These are phyloP conservation scores for Rhyacophila evoluta DNA, from an alignment of 2,888 invertebrate genomes.

Conservation along the genomic window DNA sequence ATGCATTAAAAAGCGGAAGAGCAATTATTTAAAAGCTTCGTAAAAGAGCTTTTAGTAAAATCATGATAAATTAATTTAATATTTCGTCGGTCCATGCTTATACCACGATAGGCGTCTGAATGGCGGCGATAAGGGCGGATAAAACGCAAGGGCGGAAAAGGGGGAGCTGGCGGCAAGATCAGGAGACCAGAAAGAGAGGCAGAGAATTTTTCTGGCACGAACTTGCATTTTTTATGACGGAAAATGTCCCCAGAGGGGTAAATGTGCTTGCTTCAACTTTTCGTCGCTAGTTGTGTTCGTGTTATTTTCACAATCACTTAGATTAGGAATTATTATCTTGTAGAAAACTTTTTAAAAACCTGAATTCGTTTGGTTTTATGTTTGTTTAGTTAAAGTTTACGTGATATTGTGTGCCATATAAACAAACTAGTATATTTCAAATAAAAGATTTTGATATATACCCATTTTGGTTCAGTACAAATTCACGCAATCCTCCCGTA, in stretches of 20 bases:
- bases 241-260: background rate
- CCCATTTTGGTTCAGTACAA: too few relatives aligned
- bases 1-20: too few relatives aligned
- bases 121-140: conserved; percentile 12
- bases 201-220: conserved; percentile 4
- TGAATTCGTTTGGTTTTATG: too few relatives aligned
- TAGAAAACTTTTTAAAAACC: background rate
- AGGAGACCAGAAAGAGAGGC: conserved; percentile 18
- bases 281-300: background rate
- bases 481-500: too few relatives aligned
- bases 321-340: background rate
- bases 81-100: background rate
- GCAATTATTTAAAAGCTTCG: too few relatives aligned
- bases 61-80: too few relatives aligned
- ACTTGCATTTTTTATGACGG: background rate
- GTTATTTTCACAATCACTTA: background rate
- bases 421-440: too few relatives aligned
- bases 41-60: too few relatives aligned
- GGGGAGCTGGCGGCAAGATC: background rate
- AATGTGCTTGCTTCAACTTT: background rate
- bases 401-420: too few relatives aligned
- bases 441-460: too few relatives aligned
- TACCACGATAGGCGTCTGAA: background rate
- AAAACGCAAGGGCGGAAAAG: background rate
- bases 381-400: too few relatives aligned